Conservation (phyloP, 2,797 vertebrate genomes). For the Ataeniobius toweri region DNA sequence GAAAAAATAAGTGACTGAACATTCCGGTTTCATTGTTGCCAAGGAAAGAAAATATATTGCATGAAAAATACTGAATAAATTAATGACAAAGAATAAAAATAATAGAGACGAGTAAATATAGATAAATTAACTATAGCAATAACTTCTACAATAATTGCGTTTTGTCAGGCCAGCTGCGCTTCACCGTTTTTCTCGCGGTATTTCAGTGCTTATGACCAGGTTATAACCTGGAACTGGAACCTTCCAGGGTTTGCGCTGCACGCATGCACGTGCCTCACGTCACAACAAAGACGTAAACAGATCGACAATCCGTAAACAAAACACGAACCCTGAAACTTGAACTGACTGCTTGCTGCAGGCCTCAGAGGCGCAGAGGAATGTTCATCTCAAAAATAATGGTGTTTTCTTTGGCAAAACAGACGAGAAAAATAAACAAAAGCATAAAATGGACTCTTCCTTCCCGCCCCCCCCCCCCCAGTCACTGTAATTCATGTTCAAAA, state of each 20-base stretch:
- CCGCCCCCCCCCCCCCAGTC: no score
- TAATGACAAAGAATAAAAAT: no score
- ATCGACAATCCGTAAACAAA: slow-evolving; percentile 68
- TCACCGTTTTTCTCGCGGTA: not conserved
- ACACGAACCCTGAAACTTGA: slow-evolving; percentile 62
- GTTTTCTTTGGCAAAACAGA: not conserved
- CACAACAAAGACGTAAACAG: slow-evolving; percentile 65
- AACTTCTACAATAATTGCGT: no score
- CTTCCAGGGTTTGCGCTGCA: slow-evolving; percentile 23
- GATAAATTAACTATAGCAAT: no score
- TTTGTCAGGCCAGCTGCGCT: no score
- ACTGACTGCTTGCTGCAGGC: slow-evolving; percentile 20
- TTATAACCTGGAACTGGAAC: slow-evolving; percentile 21
- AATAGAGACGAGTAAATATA: no score
- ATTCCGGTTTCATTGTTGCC: no score
- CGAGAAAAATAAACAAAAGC: slow-evolving; percentile 8
- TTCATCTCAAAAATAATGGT: slow-evolving; percentile 37
- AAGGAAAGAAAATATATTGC: no score
- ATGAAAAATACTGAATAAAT: no score
- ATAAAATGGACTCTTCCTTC: not conserved
- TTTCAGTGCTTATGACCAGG: not conserved
- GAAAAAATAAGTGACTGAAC: no score
- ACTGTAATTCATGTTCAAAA: not conserved
- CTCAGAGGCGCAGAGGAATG: slow-evolving; percentile 53
- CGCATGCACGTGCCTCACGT: slow-evolving; percentile 49